Base-by-base conservation (phyloP, 2,797 vertebrate species). In the Perodicticus potto region DNA sequence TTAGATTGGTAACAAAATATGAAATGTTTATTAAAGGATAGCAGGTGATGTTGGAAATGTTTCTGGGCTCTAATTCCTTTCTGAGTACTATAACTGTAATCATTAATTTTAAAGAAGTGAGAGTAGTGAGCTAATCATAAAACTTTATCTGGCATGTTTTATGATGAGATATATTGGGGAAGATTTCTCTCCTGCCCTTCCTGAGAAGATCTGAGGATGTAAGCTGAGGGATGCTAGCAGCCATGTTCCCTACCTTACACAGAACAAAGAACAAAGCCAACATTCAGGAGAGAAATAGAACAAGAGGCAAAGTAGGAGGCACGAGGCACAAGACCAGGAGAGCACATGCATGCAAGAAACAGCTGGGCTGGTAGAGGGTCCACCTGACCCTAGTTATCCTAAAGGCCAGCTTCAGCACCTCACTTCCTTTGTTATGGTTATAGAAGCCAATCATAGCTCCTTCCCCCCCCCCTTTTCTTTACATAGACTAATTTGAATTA, bases 101-200 rank as follows among this genome's bases (percentile, higher is more conserved):
- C 32, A 89, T 73, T 95, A 65, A 91, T 78, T 7, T 29, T 93
- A 34, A 93, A 87, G 55, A 96, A 94, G 34, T 92, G 53, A 14
- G 19, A 94, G 12, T 78, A 49, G 40, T 74, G 80, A 74, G 20
- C 5, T 65, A 53, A 89, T 76, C 25, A 22, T 45, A 88, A 84
- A 69, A 85, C 37, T 16, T 82, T 70, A 65, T 40, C 13, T 80
- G 43, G 86, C 25, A 82, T 63, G 25, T 91, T 88, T 88, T 55
- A 59, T 69, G 25, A 86, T 63, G 32, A 22, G 69, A 76, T 27
- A 69, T 65, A 23, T 57, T 70, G 17, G 4, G 8, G 65, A 69
- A 93, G 40, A 61, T 84, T 77, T 74, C 77, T 55, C 34, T 63
- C 17, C 17, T 81, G 9, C 61, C 13, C 16, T 63, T 43, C 45